Evolutionary conservation across 2,797 vertebrate species (phyloP), one percentile per base, ranked within the genome.

Genomic region (Phataginus tricuspis): DNA sequence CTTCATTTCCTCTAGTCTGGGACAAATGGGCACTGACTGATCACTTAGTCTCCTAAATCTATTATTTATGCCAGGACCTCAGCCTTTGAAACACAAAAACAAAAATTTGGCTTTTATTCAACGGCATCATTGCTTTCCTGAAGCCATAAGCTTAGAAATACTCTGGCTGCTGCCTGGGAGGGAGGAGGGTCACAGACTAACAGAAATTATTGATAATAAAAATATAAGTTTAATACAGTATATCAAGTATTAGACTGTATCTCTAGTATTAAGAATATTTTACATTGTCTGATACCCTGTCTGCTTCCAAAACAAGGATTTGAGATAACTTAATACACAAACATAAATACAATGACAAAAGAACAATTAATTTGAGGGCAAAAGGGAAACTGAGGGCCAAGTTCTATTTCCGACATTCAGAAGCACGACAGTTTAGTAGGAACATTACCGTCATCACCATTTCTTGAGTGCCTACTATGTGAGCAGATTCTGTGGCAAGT

Each of bases 101-200:
- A 89, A 87, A 63, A 96, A 86, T 82, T 55, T 86, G 74, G 83
- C 74, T 93, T 85, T 91, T 89, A 63, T 49, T 86, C 68, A 95
- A 90, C 21, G 61, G 4, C 42, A 53, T 66, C 64, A 84, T 93
- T 61, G 51, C 45, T 75, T 86, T 31, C 78, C 87, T 66, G 42
- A 86, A 96, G 84, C 31, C 94, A 53, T 63, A 86, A 95, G 27
- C 27, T 53, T 51, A 37, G 27, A 51, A 69, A 78, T 71, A 16
- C 27, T 66, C 53, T 61, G 68, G 34, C 39, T 59, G 34, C 39
- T 39, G 8, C 29, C 68, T 87, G n/a, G 6, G 66, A 34, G 4
- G 34, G 11, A n/a, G 45, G 15, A 72, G 3, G 21, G 4, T 49
- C 69, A 71, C 8, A 75, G 63, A 88, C 64, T 37, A 77, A 71